A percentile compares a stretch with the other conserved stretches of the same genome.
Evolutionary conservation across 1,140 invertebrate genomes (phyloP).

Genomic region (Drosophila serrata): DNA sequence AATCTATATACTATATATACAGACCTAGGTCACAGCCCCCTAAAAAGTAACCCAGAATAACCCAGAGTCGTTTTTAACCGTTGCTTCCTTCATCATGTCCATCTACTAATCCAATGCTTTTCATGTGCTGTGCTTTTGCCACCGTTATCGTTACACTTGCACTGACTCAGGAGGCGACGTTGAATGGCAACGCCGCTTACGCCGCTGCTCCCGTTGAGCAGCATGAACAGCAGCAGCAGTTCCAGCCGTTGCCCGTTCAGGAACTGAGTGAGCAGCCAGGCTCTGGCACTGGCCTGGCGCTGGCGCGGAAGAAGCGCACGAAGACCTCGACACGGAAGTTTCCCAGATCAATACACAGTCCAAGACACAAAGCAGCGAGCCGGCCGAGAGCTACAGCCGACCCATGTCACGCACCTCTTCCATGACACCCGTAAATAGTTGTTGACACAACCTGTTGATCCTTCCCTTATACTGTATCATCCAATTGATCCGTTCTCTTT

Average conservation of each 20-base stretch:
- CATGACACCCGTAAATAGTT: slow-evolving; percentile 85
- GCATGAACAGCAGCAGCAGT: slow-evolving; percentile 27
- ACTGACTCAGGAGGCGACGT: slow-evolving; percentile 63
- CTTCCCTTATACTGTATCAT: background rate
- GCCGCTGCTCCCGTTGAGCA: slow-evolving; percentile 36
- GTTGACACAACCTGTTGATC: slow-evolving; percentile 57
- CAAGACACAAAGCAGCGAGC: slow-evolving; percentile 80
- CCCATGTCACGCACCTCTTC: slow-evolving; percentile 85
- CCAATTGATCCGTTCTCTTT: background rate
- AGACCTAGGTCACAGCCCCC: slow-evolving; percentile 18
- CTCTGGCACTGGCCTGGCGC: slow-evolving; percentile 26
- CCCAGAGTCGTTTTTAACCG: slow-evolving; percentile 41
- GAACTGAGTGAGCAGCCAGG: slow-evolving; percentile 36
- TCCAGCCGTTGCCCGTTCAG: slow-evolving; percentile 25
- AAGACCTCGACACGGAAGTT: slow-evolving; percentile 85
- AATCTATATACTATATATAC: slow-evolving; percentile 6
- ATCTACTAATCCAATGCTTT: slow-evolving; percentile 81
- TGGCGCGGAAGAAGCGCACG: slow-evolving; percentile 75
- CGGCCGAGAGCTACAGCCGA: slow-evolving; percentile 83
- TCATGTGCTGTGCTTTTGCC: slow-evolving; percentile 71
- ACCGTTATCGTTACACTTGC: slow-evolving; percentile 50
- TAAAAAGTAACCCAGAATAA: slow-evolving; percentile 3
- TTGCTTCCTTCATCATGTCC: slow-evolving; percentile 61
- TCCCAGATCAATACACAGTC: slow-evolving; percentile 85
- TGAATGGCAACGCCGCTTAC: slow-evolving; percentile 65